Base-by-base conservation (phyloP, 2,888 invertebrate genomes). In the Dioctria rufipes region DNA sequence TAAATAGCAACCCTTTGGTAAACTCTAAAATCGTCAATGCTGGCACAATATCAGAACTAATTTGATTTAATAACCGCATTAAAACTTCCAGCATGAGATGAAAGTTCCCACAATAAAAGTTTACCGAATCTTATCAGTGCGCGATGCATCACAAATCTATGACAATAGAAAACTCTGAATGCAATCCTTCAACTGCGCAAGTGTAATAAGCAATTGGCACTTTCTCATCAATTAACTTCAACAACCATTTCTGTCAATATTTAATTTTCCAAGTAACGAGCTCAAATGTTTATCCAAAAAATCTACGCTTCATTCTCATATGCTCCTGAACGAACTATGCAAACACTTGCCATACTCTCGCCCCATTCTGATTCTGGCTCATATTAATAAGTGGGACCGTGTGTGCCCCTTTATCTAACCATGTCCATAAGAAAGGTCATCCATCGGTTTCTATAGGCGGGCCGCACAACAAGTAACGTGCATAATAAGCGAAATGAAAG, bases 251-350 rank as follows among this genome's bases (percentile, higher is more conserved):
- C 61, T 63, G 77, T 63, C 63, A 63, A 49, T 63, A 77, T 81
- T 80, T 60, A 80, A 81, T 75, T 71, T 78, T 67, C 61, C 80
- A 54, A 80, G 79, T 81, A 61, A 81, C 80, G 54, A 75, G 80
- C 79, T 75, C n/a, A 63, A 81, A 73, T 77, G 80, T 80, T 81
- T 81, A 69, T 61, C n/a, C 66, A 58, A 65, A 81, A 78, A 75
- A 80, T 75, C 67, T 67, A 37, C 61, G 71, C 71, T n/a, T n/a
- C n/a, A n/a, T n/a, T n/a, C n/a, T n/a, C n/a, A n/a, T n/a, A n/a
- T n/a, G n/a, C n/a, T n/a, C n/a, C n/a, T n/a, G n/a, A n/a, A n/a
- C n/a, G n/a, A n/a, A n/a, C n/a, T n/a, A n/a, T n/a, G n/a, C n/a
- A n/a, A n/a, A n/a, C n/a, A n/a, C n/a, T n/a, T n/a, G n/a, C n/a